Percentiles rank a stretch among this genome's conserved stretches.
phyloP scores from a whole-genome alignment of 53 echinoderm and acorn worm genomes.

The Echinometra lucunter region DNA sequence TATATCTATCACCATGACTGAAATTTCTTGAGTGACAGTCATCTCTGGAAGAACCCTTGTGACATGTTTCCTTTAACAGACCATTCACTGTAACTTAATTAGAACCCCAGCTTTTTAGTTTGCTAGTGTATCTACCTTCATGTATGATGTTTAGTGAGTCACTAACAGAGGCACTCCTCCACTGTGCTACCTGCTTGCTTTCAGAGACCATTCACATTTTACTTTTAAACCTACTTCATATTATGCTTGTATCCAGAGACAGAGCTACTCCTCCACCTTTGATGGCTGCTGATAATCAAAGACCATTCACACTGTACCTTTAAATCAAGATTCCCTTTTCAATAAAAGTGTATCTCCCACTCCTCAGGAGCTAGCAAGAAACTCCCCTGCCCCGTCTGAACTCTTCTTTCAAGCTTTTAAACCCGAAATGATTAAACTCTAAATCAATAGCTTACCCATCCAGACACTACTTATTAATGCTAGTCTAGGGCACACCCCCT shows the following conservation, averaged over 20 bases:
- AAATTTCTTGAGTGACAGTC: no score
- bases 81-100: neutral
- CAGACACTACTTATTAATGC: neutral
- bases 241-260: no score
- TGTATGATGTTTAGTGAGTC: no score
- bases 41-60: no score
- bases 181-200: neutral
- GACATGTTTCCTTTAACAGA: neutral
- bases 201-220: neutral
- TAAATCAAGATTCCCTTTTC: neutral
- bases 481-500: neutral
- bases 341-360: neutral
- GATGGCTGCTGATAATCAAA: no score
- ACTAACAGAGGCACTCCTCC: neutral
- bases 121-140: neutral
- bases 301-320: no score
- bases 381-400: no score
- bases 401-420: neutral
- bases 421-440: neutral
- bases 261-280: no score
- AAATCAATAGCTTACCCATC: neutral
- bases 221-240: neutral
- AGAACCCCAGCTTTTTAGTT: neutral
- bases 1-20: no score
- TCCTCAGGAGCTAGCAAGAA: no score